Percentiles rank a stretch among this genome's conserved stretches.
Evolutionary conservation across 2,113 vertebrate genomes (phyloP).

Genomic region (Tretioscincus oriximinensis): DNA sequence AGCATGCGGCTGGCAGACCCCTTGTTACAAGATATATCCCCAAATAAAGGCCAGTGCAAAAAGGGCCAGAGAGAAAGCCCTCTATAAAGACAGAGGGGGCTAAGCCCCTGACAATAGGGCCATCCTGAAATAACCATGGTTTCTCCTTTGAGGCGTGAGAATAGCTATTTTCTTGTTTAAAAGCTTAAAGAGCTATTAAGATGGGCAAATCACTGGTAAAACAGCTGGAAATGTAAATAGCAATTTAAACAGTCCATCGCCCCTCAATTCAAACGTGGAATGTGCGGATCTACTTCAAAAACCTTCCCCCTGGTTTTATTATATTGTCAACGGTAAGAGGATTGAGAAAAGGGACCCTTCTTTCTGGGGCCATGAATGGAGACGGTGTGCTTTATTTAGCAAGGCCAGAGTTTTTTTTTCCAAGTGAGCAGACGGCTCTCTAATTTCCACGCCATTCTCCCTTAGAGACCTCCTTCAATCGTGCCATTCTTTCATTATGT

Average conservation of each 20-base stretch:
- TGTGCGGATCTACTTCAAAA: conserved; percentile 67
- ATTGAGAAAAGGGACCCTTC: conserved; percentile 62
- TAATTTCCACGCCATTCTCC: conserved; percentile 74
- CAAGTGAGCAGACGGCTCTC: conserved; percentile 71
- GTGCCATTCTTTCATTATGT: conserved; percentile 77
- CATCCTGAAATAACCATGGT: conserved; percentile 70
- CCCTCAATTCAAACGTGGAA: conserved; percentile 68
- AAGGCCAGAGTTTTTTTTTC: conserved; percentile 59
- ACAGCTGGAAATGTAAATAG: conserved; percentile 84
- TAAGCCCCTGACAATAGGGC: conserved; percentile 74
- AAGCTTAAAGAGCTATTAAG: conserved; percentile 82
- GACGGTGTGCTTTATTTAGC: conserved; percentile 65
- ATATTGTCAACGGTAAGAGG: conserved; percentile 73
- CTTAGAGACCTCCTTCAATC: conserved; percentile 72
- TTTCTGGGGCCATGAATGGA: conserved; percentile 62
- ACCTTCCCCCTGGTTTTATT: conserved; percentile 69
- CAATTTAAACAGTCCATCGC: conserved; percentile 79
- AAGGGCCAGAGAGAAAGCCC: conserved; percentile 49
- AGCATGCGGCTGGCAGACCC: too few relatives aligned
- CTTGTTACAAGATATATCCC: too few relatives aligned
- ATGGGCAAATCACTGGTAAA: conserved; percentile 82
- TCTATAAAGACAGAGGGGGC: conserved; percentile 64
- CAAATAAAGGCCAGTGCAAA: too few relatives aligned
- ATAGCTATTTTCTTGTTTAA: conserved; percentile 81
- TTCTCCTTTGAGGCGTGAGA: conserved; percentile 74